Conservation (phyloP, 2,888 invertebrate species). For the Pristionchus japonicus region DNA sequence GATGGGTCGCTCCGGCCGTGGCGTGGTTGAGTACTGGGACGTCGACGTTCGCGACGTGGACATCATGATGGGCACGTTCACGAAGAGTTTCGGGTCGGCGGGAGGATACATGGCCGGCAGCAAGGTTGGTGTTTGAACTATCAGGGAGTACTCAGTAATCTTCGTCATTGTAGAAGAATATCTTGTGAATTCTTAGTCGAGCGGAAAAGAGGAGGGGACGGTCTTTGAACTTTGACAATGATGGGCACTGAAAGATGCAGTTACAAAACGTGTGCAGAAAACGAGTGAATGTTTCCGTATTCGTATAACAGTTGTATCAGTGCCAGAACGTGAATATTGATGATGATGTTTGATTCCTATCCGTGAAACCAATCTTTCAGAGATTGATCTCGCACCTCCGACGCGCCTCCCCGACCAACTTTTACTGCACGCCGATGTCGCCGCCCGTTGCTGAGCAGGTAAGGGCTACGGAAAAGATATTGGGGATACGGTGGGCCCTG, state of each 20-base stretch:
- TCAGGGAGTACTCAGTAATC: no score
- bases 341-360: not conserved
- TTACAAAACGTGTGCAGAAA: no score
- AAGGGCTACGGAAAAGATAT: not conserved
- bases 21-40: slow-evolving; percentile 89
- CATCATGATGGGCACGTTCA: slow-evolving; percentile 95
- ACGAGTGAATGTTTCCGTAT: no score
- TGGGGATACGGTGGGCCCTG: not conserved
- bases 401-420: slow-evolving; percentile 83
- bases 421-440: slow-evolving; percentile 78
- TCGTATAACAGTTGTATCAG: no score
- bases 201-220: no score
- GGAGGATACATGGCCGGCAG: slow-evolving; percentile 95
- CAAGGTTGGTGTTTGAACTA: slow-evolving; percentile 54
- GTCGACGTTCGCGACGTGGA: slow-evolving; percentile 89
- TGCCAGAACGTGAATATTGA: no score
- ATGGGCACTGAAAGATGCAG: no score
- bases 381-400: slow-evolving; percentile 85
- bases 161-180: no score
- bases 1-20: slow-evolving; percentile 82
- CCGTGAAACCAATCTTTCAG: slow-evolving; percentile 77
- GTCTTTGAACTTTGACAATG: no score
- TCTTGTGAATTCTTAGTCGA: no score
- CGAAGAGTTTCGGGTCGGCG: slow-evolving; percentile 96
- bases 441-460: slow-evolving; percentile 87